A percentile compares a stretch with the other conserved stretches of the same genome.
These are phyloP conservation scores for Lepidocyrtinus sp. DNA, from an alignment of 2,888 invertebrate species.

Conservation along the genomic window DNA sequence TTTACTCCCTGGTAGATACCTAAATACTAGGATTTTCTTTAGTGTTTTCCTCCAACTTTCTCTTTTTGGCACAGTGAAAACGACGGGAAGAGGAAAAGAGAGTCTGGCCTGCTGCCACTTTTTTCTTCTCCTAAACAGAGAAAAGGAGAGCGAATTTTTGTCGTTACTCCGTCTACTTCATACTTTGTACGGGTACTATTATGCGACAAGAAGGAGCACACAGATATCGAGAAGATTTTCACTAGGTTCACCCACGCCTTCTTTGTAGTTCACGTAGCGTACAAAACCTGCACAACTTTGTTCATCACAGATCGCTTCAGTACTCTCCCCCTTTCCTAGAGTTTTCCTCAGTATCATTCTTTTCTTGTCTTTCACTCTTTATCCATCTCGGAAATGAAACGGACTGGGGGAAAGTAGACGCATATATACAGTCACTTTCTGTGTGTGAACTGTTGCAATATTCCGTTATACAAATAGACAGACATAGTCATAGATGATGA, in stretches of 20 bases:
- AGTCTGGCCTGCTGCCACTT: neutral
- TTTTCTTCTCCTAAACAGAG: neutral
- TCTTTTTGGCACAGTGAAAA: no score
- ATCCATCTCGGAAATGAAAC: constrained; percentile 2
- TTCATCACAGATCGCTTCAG: constrained; percentile 11
- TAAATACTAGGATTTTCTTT: no score
- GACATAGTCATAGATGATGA: no score
- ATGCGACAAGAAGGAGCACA: neutral
- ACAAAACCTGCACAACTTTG: neutral
- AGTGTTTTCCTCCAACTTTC: no score
- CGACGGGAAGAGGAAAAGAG: no score
- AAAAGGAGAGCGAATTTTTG: neutral
- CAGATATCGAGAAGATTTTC: constrained; percentile 5
- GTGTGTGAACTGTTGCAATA: neutral
- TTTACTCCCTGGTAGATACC: no score
- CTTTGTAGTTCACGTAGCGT: constrained; percentile 12
- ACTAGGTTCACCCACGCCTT: constrained; percentile 51
- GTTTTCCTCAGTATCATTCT: constrained; percentile 42
- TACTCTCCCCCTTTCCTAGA: constrained; percentile 32
- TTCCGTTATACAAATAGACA: constrained; percentile 1
- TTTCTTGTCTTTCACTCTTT: neutral
- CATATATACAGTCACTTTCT: neutral
- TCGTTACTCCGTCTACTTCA: neutral
- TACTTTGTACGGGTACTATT: neutral
- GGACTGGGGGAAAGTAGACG: constrained; percentile 8